Percentiles rank a stretch among this genome's conserved stretches.
Evolutionary conservation across 2,797 vertebrate genomes (phyloP).

Genomic region (Thripadectes ignobilis): DNA sequence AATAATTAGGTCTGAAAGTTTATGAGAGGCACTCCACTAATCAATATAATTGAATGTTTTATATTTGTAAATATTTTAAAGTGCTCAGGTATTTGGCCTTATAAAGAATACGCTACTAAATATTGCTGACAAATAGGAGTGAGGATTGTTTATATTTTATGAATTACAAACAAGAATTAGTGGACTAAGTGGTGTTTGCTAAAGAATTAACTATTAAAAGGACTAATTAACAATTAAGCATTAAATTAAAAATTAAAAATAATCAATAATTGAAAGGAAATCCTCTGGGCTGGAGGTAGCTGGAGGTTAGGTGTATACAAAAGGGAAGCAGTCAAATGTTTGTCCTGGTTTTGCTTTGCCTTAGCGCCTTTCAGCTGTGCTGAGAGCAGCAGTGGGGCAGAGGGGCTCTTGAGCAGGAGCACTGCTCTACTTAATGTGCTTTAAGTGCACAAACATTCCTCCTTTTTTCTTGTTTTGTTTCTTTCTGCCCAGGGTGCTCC

Average conservation of each 20-base stretch:
- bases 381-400: not conserved
- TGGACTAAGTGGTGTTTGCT: not conserved
- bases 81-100: not conserved
- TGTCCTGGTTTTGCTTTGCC: not conserved
- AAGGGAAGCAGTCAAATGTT: not conserved
- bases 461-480: too few species aligned
- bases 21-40: not conserved
- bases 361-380: not conserved
- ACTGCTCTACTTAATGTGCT: not conserved
- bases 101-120: not conserved
- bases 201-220: not conserved
- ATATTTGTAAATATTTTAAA: not conserved
- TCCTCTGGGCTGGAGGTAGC: not conserved
- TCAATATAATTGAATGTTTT: not conserved
- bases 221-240: not conserved
- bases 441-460: too few species aligned
- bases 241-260: not conserved
- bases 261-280: not conserved
- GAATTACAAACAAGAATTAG: not conserved
- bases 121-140: not conserved
- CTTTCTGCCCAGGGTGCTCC: not conserved
- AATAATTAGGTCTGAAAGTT: not conserved
- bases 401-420: not conserved
- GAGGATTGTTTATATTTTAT: not conserved
- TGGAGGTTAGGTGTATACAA: not conserved